A percentile compares a stretch with the other conserved stretches of the same genome.
Conservation (phyloP, 2,797 vertebrate genomes). For the Stomatorhinus walkeri region DNA sequence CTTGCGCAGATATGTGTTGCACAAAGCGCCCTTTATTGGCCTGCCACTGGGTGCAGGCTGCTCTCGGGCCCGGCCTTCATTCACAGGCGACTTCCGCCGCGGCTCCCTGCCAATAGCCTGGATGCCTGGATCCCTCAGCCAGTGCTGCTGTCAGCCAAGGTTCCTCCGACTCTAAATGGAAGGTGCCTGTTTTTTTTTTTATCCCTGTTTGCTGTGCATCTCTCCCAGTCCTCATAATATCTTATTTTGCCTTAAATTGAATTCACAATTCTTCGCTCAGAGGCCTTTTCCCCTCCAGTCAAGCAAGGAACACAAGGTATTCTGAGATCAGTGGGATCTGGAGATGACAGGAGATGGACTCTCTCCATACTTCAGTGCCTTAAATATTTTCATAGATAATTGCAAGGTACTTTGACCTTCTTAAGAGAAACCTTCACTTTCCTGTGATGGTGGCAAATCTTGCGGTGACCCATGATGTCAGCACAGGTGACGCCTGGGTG, state of each 20-base stretch:
- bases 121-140: slow-evolving; percentile 40
- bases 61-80: slow-evolving; percentile 41
- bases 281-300: neutral
- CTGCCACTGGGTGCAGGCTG: slow-evolving; percentile 36
- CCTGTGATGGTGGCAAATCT: neutral
- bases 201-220: slow-evolving; percentile 20
- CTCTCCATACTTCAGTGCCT: neutral
- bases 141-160: slow-evolving; percentile 24
- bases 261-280: neutral
- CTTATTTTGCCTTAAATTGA: neutral
- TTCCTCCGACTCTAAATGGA: slow-evolving; percentile 28
- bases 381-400: neutral
- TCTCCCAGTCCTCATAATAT: neutral
- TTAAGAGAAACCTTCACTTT: neutral
- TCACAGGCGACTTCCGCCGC: slow-evolving; percentile 54
- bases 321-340: neutral
- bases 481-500: neutral
- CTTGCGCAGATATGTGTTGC: slow-evolving; percentile 50
- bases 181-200: slow-evolving; percentile 39
- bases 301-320: neutral
- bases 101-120: slow-evolving; percentile 57
- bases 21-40: slow-evolving; percentile 60
- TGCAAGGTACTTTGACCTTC: neutral
- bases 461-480: neutral
- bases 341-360: neutral